A percentile compares a stretch with the other conserved stretches of the same genome.
These are phyloP conservation scores for Danio kyathit DNA, from an alignment of 2,797 vertebrate species.

Conservation along the genomic window DNA sequence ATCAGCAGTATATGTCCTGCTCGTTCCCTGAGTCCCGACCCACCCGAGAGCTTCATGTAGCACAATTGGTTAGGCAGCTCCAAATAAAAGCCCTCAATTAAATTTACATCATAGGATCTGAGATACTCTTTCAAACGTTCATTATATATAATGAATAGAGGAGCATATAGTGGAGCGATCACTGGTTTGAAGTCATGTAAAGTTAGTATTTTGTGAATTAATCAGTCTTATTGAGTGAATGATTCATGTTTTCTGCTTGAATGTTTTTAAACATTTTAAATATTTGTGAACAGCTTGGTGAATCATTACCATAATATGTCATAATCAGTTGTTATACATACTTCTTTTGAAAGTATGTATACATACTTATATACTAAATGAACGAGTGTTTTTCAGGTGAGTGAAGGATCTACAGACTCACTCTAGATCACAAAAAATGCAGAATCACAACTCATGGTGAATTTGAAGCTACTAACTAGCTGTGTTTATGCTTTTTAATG, in stretches of 20 bases:
- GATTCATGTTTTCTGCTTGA: too few relatives aligned
- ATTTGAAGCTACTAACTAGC: too few relatives aligned
- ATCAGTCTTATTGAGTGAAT: not conserved
- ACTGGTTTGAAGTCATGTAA: not conserved
- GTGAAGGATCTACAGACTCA: not conserved
- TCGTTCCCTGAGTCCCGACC: conserved; percentile 43
- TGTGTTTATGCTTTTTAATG: too few relatives aligned
- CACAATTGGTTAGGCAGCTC: conserved; percentile 30
- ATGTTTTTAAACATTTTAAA: too few relatives aligned
- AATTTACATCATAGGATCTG: conserved; percentile 1
- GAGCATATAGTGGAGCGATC: not conserved
- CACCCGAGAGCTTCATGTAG: conserved; percentile 51
- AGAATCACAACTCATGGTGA: too few relatives aligned
- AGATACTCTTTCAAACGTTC: not conserved
- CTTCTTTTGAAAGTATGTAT: too few relatives aligned
- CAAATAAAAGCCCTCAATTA: conserved; percentile 31
- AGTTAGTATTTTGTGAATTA: not conserved
- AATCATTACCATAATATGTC: too few relatives aligned
- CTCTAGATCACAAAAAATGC: too few relatives aligned
- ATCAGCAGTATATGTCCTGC: conserved; percentile 61
- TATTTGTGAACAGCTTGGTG: too few relatives aligned
- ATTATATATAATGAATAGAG: not conserved
- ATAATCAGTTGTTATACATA: too few relatives aligned
- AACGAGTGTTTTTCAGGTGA: not conserved
- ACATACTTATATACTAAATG: too few relatives aligned